These are phyloP conservation scores for rabbit (Oryctolagus cuniculus) DNA, from an alignment of 2,113 vertebrate genomes.

Conservation along the genomic window DNA sequence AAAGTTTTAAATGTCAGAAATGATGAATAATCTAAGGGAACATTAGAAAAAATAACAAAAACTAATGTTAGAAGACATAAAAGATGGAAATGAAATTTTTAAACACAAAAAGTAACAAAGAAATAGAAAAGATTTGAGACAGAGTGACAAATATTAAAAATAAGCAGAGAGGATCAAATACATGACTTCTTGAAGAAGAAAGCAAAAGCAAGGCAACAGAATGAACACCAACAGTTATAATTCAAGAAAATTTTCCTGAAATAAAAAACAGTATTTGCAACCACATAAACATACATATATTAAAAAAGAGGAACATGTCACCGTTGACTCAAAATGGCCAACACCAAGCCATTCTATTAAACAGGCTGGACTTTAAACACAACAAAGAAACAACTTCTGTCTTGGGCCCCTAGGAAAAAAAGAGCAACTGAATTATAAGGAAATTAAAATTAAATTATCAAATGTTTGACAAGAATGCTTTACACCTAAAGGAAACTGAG, in stretches of 20 bases:
- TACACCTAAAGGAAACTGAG: neutral
- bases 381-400: neutral
- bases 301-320: neutral
- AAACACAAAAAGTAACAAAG: neutral
- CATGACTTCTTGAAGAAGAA: no score
- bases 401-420: neutral
- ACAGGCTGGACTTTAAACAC: neutral
- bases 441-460: neutral
- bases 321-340: no score
- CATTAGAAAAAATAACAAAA: neutral
- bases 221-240: no score
- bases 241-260: neutral
- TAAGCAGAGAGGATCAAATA: no score
- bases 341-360: neutral
- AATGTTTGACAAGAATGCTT: neutral
- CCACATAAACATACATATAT: neutral
- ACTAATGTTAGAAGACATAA: neutral
- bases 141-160: neutral
- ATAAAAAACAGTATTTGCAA: neutral
- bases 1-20: neutral
- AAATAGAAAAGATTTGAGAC: neutral
- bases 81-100: neutral
- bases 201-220: no score
- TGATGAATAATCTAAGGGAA: neutral
- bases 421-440: neutral